phyloP scores from a whole-genome alignment of 2,797 vertebrate genomes.

The Brachyalestes nurse region DNA sequence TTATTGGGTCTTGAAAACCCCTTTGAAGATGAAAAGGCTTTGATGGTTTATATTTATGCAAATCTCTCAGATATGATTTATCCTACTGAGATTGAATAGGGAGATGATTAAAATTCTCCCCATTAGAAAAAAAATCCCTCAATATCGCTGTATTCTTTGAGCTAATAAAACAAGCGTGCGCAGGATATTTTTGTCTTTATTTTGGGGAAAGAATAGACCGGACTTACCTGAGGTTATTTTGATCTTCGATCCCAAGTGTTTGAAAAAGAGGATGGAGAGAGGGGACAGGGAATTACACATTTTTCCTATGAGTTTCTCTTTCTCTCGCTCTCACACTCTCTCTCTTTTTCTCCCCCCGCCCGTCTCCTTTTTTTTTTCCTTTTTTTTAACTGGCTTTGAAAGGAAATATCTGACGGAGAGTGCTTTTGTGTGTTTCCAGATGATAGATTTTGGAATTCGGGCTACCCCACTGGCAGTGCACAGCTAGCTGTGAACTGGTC shows the following conservation, averaged over 20 bases:
- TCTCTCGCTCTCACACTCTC: slow-evolving; percentile 43
- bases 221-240: slow-evolving; percentile 88
- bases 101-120: slow-evolving; percentile 99
- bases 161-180: slow-evolving; percentile 87
- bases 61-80: slow-evolving; percentile 99
- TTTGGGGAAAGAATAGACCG: slow-evolving; percentile 77
- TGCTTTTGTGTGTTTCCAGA: slow-evolving; percentile 99
- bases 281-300: slow-evolving; percentile 85
- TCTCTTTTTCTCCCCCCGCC: slow-evolving; percentile 48
- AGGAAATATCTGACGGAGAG: slow-evolving; percentile 87
- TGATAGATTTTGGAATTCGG: slow-evolving; percentile 99
- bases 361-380: slow-evolving; percentile 53
- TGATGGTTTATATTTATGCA: slow-evolving; percentile 99
- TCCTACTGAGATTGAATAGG: slow-evolving; percentile 99
- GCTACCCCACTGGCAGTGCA: slow-evolving; percentile 97
- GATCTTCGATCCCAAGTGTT: slow-evolving; percentile 80
- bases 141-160: slow-evolving; percentile 92
- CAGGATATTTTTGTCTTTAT: slow-evolving; percentile 88
- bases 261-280: slow-evolving; percentile 64
- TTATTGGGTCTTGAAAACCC: slow-evolving; percentile 99
- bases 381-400: slow-evolving; percentile 81
- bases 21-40: slow-evolving; percentile 99
- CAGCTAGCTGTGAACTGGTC: slow-evolving; percentile 99
- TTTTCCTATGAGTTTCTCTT: slow-evolving; percentile 81
- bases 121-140: slow-evolving; percentile 91